phyloP scores from a whole-genome alignment of 2,113 vertebrate species.

The Notothenia rossii region DNA sequence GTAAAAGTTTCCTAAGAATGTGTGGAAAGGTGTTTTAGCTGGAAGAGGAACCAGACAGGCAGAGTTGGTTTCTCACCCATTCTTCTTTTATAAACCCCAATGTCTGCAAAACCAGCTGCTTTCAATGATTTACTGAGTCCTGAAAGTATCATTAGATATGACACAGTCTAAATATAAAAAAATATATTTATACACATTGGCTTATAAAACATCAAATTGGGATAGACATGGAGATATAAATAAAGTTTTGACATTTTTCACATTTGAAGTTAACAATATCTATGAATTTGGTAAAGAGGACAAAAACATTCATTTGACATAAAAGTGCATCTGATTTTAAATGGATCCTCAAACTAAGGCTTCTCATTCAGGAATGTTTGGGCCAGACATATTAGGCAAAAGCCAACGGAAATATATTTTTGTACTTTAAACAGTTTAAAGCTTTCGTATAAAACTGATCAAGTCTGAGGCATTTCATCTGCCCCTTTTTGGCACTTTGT shows the following conservation, averaged over 20 bases:
- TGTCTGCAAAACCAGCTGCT: conserved; percentile 97
- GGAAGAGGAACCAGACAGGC: conserved; percentile 65
- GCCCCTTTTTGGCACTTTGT: conserved; percentile 49
- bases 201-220: conserved; percentile 83
- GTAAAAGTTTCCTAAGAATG: conserved; percentile 32
- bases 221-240: conserved; percentile 87
- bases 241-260: conserved; percentile 88
- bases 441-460: conserved; percentile 6
- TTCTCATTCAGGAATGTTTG: conserved; percentile 38
- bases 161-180: conserved; percentile 91
- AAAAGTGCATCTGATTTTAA: conserved; percentile 93
- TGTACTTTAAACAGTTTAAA: conserved; percentile 19
- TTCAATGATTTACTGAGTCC: conserved; percentile 63
- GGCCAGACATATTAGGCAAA: conserved; percentile 28
- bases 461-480: neutral
- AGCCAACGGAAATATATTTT: conserved; percentile 5
- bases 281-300: conserved; percentile 54
- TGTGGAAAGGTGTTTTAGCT: conserved; percentile 9
- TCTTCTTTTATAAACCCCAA: conserved; percentile 76
- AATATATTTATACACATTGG: conserved; percentile 92
- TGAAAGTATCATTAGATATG: conserved; percentile 82
- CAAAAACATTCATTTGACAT: conserved; percentile 89
- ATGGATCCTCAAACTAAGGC: conserved; percentile 20
- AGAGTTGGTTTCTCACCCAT: conserved; percentile 76
- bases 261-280: conserved; percentile 73